Evolutionary conservation across 2,888 invertebrate species (phyloP).

Genomic region (Andrena minutula): DNA sequence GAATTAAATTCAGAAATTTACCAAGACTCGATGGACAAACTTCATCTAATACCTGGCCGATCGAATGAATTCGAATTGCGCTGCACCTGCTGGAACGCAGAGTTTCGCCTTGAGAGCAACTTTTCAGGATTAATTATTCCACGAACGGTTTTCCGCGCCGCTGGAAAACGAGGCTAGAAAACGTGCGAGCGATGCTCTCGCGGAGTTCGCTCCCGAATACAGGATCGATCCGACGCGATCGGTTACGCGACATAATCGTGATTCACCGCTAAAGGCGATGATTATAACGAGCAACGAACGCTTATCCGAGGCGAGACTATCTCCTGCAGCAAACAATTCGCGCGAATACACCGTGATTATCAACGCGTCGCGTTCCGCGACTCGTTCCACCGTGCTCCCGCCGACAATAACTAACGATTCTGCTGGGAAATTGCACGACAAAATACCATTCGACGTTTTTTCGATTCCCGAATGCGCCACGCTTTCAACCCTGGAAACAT

Average conservation of each 20-base stretch:
- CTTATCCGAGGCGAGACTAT: constrained; percentile 16
- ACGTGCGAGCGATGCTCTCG: background rate
- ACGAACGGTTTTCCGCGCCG: constrained; percentile 27
- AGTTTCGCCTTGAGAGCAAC: constrained; percentile 32
- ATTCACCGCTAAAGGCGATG: constrained; percentile 22
- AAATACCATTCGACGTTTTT: background rate
- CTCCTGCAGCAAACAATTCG: background rate
- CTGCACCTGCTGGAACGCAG: background rate
- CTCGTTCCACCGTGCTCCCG: background rate
- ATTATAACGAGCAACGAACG: constrained; percentile 1
- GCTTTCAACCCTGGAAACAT: too few relatives aligned
- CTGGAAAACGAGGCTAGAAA: constrained; percentile 29
- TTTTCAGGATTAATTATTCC: constrained; percentile 16
- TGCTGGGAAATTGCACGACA: constrained; percentile 1
- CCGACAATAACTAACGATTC: background rate
- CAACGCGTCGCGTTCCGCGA: background rate
- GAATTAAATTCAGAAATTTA: background rate
- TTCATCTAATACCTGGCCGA: background rate
- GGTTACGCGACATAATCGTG: constrained; percentile 15
- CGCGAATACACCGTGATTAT: constrained; percentile 11
- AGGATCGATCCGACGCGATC: constrained; percentile 5
- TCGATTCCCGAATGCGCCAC: background rate
- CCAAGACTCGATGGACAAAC: background rate
- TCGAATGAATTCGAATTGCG: background rate
- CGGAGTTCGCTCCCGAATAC: background rate